phyloP scores from a whole-genome alignment of 2,113 vertebrate genomes.

The Chaetodon auriga region DNA sequence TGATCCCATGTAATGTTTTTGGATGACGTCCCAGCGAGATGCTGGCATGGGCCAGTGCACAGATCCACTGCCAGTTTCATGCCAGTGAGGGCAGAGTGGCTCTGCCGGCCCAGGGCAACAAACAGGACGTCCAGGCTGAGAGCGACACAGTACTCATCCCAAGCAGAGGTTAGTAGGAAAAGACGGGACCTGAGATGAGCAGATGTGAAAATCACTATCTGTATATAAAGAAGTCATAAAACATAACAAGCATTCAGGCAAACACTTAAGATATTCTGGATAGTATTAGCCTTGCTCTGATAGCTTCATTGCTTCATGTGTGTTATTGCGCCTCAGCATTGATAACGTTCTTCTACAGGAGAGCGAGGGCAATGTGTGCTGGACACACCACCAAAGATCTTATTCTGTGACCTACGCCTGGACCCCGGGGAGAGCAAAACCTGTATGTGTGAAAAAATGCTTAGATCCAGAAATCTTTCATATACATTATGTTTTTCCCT shows the following conservation, averaged over 20 bases:
- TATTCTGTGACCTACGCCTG: conserved; percentile 96
- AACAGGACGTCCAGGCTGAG: conserved; percentile 95
- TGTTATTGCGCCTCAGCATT: neutral
- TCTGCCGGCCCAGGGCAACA: conserved; percentile 89
- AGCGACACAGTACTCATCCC: conserved; percentile 97
- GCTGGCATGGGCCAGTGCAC: conserved; percentile 97
- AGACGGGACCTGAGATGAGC: neutral
- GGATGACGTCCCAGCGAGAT: conserved; percentile 88
- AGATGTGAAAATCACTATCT: neutral
- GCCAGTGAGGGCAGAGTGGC: conserved; percentile 93
- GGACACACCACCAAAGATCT: conserved; percentile 97
- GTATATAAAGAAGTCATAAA: neutral
- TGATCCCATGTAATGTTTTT: conserved; percentile 23
- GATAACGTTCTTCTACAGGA: conserved; percentile 80
- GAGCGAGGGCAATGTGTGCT: conserved; percentile 98
- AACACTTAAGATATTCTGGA: neutral
- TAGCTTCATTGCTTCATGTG: neutral
- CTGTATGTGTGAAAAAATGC: conserved; percentile 75
- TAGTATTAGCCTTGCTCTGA: neutral
- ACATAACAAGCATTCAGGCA: neutral
- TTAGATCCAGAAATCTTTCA: too few relatives aligned
- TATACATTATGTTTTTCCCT: neutral
- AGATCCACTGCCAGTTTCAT: conserved; percentile 98
- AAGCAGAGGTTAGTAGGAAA: conserved; percentile 90
- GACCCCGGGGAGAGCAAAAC: conserved; percentile 97